Base-by-base conservation (phyloP, 2,797 vertebrate species). In the Ctenochaetus hawaiiensis region DNA sequence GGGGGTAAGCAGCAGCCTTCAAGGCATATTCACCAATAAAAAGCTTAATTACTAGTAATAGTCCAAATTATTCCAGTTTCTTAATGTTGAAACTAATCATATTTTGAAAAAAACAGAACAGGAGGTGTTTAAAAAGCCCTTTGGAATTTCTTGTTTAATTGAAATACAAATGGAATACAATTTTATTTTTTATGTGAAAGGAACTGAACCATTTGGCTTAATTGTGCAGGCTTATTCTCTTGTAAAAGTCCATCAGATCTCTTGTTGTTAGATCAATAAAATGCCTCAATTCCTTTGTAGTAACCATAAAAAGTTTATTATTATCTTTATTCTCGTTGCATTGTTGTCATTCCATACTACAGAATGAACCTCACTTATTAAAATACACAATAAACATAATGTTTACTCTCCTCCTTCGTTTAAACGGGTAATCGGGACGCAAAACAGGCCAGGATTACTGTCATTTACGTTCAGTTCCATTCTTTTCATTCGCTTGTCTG, bases 71-170 rank as follows among this genome's bases (percentile, higher is more conserved):
- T 1, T 48, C 52, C 2, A 54, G 6, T 23, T 56, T 73, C 10
- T 44, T 44, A 8, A 22, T 44, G 62, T n/a, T 72, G 20, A 58
- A 66, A 53, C 41, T 47, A 70, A 81, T 73, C 41, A 49, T 43
- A 26, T 68, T 75, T 66, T 45, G 12, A 48, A 12, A 6, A 53
- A 34, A 62, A 63, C 10, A 66, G 49, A 70, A 57, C 16, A 14
- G 7, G 1, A 16, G 43, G 4, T 54, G 4, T 37, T 43, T 37
- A 34, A 47, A 61, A 60, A 45, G 22, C 18, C n/a, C 26, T 9
- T 7, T 6, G 8, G 44, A n/a, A 53, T 49, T 12, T 1, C 6
- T 14, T 12, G 3, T 45, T 58, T 43, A 30, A 18, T 69, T 8
- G 65, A 66, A 44, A 23, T 2, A 8, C 13, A 16, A 67, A 63